phyloP scores from a whole-genome alignment of 1,140 invertebrate species.

The Drosophila littoralis region DNA sequence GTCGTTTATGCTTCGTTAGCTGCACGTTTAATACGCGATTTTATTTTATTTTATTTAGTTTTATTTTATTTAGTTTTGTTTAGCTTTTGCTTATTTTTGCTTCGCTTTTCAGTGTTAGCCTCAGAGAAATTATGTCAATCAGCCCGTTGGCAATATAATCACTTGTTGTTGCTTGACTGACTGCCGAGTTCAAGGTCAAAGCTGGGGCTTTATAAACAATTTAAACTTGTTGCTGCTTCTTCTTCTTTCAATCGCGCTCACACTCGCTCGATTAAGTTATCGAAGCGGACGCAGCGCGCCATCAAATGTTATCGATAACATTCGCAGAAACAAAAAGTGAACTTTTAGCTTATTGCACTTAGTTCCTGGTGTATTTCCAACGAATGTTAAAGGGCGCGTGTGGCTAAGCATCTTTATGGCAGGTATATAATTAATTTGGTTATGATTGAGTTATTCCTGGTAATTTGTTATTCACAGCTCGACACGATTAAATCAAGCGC shows the following conservation, averaged over 20 bases:
- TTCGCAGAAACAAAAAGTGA: slow-evolving; percentile 1
- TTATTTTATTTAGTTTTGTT: slow-evolving; percentile 31
- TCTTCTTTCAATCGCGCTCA: no score
- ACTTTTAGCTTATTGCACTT: not conserved
- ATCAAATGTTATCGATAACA: not conserved
- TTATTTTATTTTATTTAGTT: slow-evolving; percentile 30
- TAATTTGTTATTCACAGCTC: not conserved
- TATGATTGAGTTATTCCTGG: slow-evolving; percentile 11
- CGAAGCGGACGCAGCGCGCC: no score
- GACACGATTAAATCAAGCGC: slow-evolving; percentile 1
- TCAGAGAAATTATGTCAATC: slow-evolving; percentile 39
- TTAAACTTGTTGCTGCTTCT: slow-evolving; percentile 3
- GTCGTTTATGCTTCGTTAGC: slow-evolving; percentile 68
- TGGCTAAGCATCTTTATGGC: not conserved
- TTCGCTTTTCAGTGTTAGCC: slow-evolving; percentile 32
- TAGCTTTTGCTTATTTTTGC: slow-evolving; percentile 39
- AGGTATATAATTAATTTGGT: slow-evolving; percentile 14
- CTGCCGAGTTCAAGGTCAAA: slow-evolving; percentile 44
- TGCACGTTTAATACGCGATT: slow-evolving; percentile 55
- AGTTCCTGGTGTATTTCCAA: not conserved
- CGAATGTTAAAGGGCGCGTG: not conserved
- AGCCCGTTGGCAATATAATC: slow-evolving; percentile 41
- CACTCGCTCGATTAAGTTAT: not conserved
- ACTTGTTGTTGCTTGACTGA: slow-evolving; percentile 32
- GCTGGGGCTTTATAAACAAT: slow-evolving; percentile 8